Evolutionary conservation across 2,113 vertebrate genomes (phyloP).

Genomic region (Scatophagus argus): DNA sequence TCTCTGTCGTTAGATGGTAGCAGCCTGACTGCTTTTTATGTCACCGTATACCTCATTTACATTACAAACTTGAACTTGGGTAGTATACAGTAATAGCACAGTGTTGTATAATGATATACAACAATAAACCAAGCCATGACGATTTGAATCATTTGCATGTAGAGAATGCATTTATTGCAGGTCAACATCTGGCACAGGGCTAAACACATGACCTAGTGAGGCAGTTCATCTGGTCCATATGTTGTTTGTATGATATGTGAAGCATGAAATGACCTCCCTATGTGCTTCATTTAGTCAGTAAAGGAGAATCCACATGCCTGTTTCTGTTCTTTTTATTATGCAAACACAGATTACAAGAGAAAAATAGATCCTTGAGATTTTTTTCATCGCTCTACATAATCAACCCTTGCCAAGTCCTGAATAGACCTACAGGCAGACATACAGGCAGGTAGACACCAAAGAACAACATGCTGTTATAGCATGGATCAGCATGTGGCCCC

Average conservation of each 20-base stretch:
- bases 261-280: conserved; percentile 32
- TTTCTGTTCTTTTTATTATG: conserved; percentile 1
- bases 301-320: conserved; percentile 1
- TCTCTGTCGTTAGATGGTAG: neutral
- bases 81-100: neutral
- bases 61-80: no score
- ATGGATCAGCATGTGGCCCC: neutral
- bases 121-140: neutral
- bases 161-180: neutral
- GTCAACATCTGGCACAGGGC: conserved; percentile 24
- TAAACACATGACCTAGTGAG: conserved; percentile 19
- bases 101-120: neutral
- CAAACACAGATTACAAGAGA: conserved; percentile 5
- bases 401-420: conserved; percentile 12
- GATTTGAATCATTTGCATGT: neutral
- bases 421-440: conserved; percentile 4
- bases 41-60: no score
- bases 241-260: conserved; percentile 19
- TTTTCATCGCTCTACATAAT: conserved; percentile 7
- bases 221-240: conserved; percentile 18
- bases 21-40: no score
- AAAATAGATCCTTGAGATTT: conserved; percentile 32
- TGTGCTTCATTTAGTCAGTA: conserved; percentile 31
- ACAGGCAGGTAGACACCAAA: conserved; percentile 1
- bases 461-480: conserved; percentile 28